A percentile compares a stretch with the other conserved stretches of the same genome.
Evolutionary conservation across 2,888 invertebrate genomes (phyloP).

Genomic region (Ommatoiulus sabulosus): DNA sequence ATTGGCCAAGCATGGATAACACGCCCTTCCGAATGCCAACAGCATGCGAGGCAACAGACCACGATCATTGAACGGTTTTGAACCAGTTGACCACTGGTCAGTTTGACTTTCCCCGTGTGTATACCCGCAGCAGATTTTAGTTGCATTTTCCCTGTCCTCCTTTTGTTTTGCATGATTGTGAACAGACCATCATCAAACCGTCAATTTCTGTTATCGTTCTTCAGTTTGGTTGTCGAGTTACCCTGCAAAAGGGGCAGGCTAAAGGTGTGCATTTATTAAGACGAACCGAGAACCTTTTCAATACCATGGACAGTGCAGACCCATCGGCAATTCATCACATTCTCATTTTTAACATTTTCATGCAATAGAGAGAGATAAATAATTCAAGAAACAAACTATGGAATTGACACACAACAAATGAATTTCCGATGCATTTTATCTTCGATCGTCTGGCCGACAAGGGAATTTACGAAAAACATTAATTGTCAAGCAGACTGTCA

Average conservation of each 20-base stretch:
- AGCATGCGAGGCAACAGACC: constrained; percentile 3
- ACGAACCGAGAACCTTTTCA: neutral
- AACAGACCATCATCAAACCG: neutral
- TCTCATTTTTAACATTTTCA: no score
- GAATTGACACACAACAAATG: no score
- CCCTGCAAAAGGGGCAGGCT: neutral
- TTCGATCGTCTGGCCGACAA: no score
- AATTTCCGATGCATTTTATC: no score
- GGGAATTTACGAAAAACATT: no score
- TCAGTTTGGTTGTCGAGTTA: neutral
- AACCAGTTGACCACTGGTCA: neutral
- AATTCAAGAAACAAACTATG: no score
- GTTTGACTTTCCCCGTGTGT: neutral
- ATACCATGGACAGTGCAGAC: neutral
- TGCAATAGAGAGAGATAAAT: no score
- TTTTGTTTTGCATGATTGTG: neutral
- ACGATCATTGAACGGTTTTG: neutral
- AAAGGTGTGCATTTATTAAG: neutral
- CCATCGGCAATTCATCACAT: no score
- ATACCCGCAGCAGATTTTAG: neutral
- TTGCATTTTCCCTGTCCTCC: neutral
- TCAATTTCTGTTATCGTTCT: neutral
- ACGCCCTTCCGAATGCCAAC: neutral
- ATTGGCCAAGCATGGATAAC: neutral
- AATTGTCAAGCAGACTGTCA: no score